phyloP scores from a whole-genome alignment of 2,888 invertebrate genomes.

The Sarcophaga rosellei region DNA sequence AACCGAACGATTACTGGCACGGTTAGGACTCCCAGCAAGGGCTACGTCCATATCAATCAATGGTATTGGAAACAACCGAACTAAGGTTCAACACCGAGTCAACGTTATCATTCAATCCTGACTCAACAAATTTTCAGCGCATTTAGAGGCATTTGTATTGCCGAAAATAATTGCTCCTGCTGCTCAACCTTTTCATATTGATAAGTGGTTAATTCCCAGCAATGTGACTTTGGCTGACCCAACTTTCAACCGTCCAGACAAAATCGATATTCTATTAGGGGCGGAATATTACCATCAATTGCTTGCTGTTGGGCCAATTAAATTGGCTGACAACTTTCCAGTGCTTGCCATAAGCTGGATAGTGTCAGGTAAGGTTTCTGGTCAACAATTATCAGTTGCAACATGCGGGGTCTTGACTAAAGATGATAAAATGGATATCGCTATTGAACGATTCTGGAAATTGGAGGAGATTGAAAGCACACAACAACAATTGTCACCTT shows the following conservation, averaged over 20 bases:
- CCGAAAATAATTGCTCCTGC: not conserved
- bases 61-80: not conserved
- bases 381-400: too few relatives aligned
- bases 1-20: not conserved
- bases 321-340: too few relatives aligned
- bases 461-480: too few relatives aligned
- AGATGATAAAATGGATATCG: too few relatives aligned
- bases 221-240: constrained; percentile 11
- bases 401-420: too few relatives aligned
- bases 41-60: not conserved
- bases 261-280: too few relatives aligned
- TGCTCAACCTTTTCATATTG: not conserved
- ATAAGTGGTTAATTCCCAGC: constrained; percentile 5
- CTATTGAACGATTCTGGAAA: too few relatives aligned
- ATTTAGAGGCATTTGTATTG: not conserved
- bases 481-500: too few relatives aligned
- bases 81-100: constrained; percentile 8
- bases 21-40: not conserved
- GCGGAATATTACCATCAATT: too few relatives aligned
- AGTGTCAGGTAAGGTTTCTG: too few relatives aligned
- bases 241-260: not conserved
- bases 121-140: not conserved
- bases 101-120: not conserved
- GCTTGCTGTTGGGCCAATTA: too few relatives aligned
- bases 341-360: too few relatives aligned